These are phyloP conservation scores for Pachyseris speciosa DNA, from an alignment of 64 coral and sea anemone species.

Conservation along the genomic window DNA sequence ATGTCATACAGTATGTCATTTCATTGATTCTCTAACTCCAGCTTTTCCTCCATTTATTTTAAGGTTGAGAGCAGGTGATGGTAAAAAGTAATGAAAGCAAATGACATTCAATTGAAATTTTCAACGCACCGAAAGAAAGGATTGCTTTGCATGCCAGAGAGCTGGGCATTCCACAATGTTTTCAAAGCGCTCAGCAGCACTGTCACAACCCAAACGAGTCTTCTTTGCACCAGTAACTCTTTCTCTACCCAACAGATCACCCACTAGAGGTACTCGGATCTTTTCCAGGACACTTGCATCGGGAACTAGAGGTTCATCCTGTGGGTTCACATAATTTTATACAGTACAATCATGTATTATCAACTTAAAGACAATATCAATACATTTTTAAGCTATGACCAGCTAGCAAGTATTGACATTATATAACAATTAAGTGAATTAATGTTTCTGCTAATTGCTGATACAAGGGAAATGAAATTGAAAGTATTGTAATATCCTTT, in stretches of 20 bases:
- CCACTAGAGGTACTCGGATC: slow-evolving; percentile 52
- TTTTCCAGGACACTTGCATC: slow-evolving; percentile 51
- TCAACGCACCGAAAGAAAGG: slow-evolving; percentile 58
- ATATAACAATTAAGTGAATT: not conserved
- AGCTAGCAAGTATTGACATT: not conserved
- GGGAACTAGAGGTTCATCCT: not conserved
- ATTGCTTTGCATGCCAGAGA: slow-evolving; percentile 83
- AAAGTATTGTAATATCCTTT: not conserved
- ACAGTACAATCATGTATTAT: not conserved
- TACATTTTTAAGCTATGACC: not conserved
- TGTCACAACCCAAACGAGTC: slow-evolving; percentile 81
- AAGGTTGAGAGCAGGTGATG: not conserved
- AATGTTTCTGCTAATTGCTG: slow-evolving; percentile 11
- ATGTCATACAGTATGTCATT: no score
- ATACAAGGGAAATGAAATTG: slow-evolving; percentile 11
- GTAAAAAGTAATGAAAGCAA: slow-evolving; percentile 3
- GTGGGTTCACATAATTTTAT: not conserved
- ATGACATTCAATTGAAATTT: not conserved
- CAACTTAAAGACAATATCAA: not conserved
- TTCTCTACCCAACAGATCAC: slow-evolving; percentile 78
- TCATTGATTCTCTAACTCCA: not conserved
- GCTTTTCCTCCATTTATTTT: not conserved
- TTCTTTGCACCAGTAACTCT: slow-evolving; percentile 79
- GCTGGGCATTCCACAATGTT: slow-evolving; percentile 72
- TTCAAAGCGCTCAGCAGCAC: slow-evolving; percentile 53